Base-by-base conservation (phyloP, 1,140 invertebrate species). In the Amphibalanus amphitrite region DNA sequence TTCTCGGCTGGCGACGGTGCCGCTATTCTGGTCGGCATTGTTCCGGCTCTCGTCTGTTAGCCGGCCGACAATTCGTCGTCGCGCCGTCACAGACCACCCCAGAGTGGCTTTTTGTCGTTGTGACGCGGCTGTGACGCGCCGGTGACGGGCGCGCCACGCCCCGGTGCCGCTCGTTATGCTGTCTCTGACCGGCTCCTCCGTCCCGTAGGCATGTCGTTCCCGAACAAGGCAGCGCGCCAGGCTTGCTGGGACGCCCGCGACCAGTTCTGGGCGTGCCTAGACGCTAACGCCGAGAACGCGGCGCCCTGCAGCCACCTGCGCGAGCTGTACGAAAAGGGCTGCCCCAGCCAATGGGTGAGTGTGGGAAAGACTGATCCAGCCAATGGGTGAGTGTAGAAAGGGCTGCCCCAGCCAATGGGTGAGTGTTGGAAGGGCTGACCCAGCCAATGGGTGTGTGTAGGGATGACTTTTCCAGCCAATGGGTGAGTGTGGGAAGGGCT, bases 261-360 rank as follows among this genome's bases (percentile, higher is more conserved):
- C 82, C 82, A 84, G 67, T 95, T 92, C 80, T 96, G 92, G 92
- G 86, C 90, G 75, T 97, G 94, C 82, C 82, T 96, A 72, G 90
- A 93, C 80, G 76, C 76, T 76, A 86, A 81, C 78, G 84, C 78
- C 79, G 85, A 82, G 77, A 84, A 80, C 78, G 82, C 84, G 15
- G 82, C 83, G 74, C 83, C 84, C 70, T 96, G 93, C 81, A 78
- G 81, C 74, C 82, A 89, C 77, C 80, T 90, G 74, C 86, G 91
- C 72, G 86, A 88, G 81, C 70, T 86, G 28, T 96, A 91, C 82
- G 91, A 93, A 84, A 84, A 85, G 70, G 86, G 85, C 26, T 97
- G 93, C 79, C 89, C 91, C n/a, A 79, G 85, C 25, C 87, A 90
- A 80, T 97, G 93, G 93, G 87, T 89, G 77, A 81, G 80, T 76